A percentile compares a stretch with the other conserved stretches of the same genome.
Evolutionary conservation across 1,140 invertebrate species (phyloP).

Genomic region (Probaryconus sp.): DNA sequence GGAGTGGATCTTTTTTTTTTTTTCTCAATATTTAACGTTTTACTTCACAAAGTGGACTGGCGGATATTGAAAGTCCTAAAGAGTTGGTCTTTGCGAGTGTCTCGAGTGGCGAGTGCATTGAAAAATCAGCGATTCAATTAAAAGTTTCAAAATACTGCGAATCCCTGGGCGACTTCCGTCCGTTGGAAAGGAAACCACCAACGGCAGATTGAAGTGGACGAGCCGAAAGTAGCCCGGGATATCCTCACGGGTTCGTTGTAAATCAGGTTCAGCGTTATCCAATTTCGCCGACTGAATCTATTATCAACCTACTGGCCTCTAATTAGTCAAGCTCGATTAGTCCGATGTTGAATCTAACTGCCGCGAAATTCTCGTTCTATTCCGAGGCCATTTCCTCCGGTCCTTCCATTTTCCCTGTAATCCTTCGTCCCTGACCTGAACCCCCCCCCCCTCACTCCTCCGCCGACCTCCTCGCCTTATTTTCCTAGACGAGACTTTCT

Average conservation of each 20-base stretch:
- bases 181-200: constrained; percentile 42
- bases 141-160: constrained; percentile 62
- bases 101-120: constrained; percentile 35
- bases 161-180: constrained; percentile 19
- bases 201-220: constrained; percentile 35
- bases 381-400: constrained; percentile 9
- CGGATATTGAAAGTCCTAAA: constrained; percentile 37
- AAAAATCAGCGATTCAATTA: constrained; percentile 67
- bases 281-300: constrained; percentile 70
- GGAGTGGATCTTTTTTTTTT: no score
- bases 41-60: constrained; percentile 17
- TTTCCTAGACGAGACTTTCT: constrained; percentile 26
- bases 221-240: constrained; percentile 58
- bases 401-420: background rate
- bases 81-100: constrained; percentile 27
- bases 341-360: constrained; percentile 22
- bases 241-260: constrained; percentile 62
- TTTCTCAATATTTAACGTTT: constrained; percentile 35
- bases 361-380: constrained; percentile 25
- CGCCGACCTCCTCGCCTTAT: constrained; percentile 18
- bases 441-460: no score
- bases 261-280: constrained; percentile 71
- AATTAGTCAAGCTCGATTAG: constrained; percentile 76
- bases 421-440: no score
- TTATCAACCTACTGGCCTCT: constrained; percentile 73